Percentiles rank a stretch among this genome's conserved stretches.
phyloP scores from a whole-genome alignment of 2,888 invertebrate genomes.

The Drosophila suboccidentalis region DNA sequence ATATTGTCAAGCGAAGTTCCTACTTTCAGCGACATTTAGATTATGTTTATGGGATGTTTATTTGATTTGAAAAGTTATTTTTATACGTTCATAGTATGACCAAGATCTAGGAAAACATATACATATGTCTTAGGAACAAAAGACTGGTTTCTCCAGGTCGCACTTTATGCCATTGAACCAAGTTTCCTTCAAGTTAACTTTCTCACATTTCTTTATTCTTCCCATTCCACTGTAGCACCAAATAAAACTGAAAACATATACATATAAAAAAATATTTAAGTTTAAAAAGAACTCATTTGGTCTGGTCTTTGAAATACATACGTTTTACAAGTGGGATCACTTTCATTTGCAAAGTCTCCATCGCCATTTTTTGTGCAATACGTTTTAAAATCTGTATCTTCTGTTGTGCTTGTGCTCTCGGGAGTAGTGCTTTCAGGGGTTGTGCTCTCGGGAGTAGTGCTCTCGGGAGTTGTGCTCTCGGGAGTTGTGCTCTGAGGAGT shows the following conservation, averaged over 20 bases:
- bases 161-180: conserved; percentile 44
- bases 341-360: conserved; percentile 17
- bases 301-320: conserved; percentile 7
- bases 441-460: too few species aligned
- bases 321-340: conserved; percentile 54
- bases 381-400: background rate
- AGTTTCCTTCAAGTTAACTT: background rate
- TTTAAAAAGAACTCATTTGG: background rate
- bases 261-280: background rate
- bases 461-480: too few species aligned
- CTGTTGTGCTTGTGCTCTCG: too few species aligned
- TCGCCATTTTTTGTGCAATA: conserved; percentile 4
- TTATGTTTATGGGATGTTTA: background rate
- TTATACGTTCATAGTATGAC: background rate
- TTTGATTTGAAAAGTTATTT: background rate
- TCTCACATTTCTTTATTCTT: background rate
- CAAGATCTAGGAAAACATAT: background rate
- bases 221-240: background rate
- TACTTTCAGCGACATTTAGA: background rate
- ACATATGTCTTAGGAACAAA: conserved; percentile 44
- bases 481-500: background rate
- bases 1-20: background rate
- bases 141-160: conserved; percentile 19
- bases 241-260: conserved; percentile 23
- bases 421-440: too few species aligned